Percentiles rank a stretch among this genome's conserved stretches.
Conservation (phyloP, 1,140 invertebrate genomes). For the Megathymus violae region DNA sequence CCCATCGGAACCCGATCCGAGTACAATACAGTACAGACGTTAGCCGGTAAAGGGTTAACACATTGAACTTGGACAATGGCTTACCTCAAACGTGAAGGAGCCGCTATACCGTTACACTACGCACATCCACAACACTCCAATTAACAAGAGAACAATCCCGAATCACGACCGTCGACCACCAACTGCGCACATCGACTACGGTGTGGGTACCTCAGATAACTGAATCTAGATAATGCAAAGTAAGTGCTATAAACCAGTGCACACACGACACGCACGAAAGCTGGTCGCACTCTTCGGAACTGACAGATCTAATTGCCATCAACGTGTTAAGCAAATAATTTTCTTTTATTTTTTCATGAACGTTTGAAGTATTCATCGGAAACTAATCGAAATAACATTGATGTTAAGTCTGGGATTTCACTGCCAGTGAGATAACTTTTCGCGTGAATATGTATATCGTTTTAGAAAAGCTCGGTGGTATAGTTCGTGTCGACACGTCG, state of each 20-base stretch:
- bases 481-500: no score
- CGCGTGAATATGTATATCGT: no score
- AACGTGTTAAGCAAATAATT: no score
- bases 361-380: no score
- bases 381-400: no score
- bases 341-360: no score
- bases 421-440: no score
- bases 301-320: background rate
- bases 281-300: no score
- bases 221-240: conserved; percentile 72
- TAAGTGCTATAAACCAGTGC: conserved; percentile 45
- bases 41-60: conserved; percentile 39
- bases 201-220: conserved; percentile 60
- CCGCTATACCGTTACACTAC: conserved; percentile 63
- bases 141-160: conserved; percentile 46
- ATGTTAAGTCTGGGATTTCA: no score
- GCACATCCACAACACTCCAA: conserved; percentile 42
- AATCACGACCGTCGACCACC: conserved; percentile 54
- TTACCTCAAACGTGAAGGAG: conserved; percentile 15
- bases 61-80: conserved; percentile 36
- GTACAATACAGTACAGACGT: conserved; percentile 33
- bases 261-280: conserved; percentile 43
- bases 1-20: conserved; percentile 9
- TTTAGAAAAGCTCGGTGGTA: no score
- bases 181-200: conserved; percentile 57